Evolutionary conservation across 2,888 invertebrate species (phyloP).

Genomic region (Drosophila lacicola): DNA sequence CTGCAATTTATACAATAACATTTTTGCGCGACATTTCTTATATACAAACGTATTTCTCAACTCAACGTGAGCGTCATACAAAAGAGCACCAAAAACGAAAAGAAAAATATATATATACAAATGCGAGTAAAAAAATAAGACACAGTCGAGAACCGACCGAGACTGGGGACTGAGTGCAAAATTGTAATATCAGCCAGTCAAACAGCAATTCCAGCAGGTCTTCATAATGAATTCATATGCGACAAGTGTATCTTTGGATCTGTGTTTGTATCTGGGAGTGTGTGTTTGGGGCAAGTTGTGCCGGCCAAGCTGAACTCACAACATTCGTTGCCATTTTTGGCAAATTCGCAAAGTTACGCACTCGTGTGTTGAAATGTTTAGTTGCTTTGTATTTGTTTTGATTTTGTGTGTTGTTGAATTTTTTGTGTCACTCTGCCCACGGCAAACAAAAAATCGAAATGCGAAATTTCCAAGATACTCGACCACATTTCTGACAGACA

Average conservation of each 20-base stretch:
- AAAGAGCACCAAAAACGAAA: constrained; percentile 51
- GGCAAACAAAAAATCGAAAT: constrained; percentile 24
- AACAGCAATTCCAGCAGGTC: constrained; percentile 48
- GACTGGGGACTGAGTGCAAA: constrained; percentile 42
- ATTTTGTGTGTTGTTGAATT: constrained; percentile 7
- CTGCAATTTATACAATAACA: constrained; percentile 45
- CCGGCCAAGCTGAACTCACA: constrained; percentile 46
- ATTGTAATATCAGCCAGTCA: constrained; percentile 49
- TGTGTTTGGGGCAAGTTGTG: constrained; percentile 8
- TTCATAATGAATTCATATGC: constrained; percentile 52
- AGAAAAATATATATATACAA: constrained; percentile 1
- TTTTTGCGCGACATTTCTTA: constrained; percentile 51
- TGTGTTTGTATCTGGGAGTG: neutral
- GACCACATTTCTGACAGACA: constrained; percentile 34
- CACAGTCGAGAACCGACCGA: constrained; percentile 35
- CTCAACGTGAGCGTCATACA: constrained; percentile 73
- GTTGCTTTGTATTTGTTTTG: constrained; percentile 7
- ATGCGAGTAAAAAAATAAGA: constrained; percentile 31
- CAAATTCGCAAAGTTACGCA: constrained; percentile 67
- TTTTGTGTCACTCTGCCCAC: constrained; percentile 59
- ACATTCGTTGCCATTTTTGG: constrained; percentile 68
- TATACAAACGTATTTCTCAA: constrained; percentile 55
- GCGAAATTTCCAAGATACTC: constrained; percentile 26
- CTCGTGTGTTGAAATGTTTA: constrained; percentile 45
- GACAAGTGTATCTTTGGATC: constrained; percentile 20